Percentiles rank a stretch among this genome's conserved stretches.
Conservation (phyloP, 2,888 invertebrate species). For the Dryocosmus kuriphilus region DNA sequence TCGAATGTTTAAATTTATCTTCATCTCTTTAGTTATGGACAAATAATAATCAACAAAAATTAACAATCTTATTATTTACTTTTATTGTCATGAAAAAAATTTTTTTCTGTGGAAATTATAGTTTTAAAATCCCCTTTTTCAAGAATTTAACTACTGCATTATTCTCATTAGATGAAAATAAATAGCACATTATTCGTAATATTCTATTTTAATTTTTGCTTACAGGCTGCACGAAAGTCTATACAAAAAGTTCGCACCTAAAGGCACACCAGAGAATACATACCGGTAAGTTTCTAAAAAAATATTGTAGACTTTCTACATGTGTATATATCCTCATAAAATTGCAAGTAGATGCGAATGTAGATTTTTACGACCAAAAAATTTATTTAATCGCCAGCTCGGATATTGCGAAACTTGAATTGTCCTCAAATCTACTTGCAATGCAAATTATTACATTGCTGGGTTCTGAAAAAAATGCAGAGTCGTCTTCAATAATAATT, state of each 20-base stretch:
- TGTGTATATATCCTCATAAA: neutral
- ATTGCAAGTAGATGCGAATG: neutral
- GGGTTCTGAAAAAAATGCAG: neutral
- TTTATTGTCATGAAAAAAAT: too few species aligned
- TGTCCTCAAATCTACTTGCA: neutral
- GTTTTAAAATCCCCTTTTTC: too few species aligned
- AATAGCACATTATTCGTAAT: neutral
- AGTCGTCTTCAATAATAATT: slow-evolving; percentile 1
- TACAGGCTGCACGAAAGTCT: slow-evolving; percentile 97
- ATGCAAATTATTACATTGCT: neutral
- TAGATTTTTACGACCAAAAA: neutral
- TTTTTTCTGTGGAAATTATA: too few species aligned
- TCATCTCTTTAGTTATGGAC: too few species aligned
- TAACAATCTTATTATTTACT: too few species aligned
- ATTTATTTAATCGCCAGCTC: neutral
- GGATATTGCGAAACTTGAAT: neutral
- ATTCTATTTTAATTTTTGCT: slow-evolving; percentile 66
- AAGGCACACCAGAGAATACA: slow-evolving; percentile 99
- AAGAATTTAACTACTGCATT: too few species aligned
- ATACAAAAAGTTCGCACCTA: slow-evolving; percentile 98
- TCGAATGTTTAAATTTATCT: too few species aligned
- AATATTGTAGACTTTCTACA: neutral
- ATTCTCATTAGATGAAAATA: neutral
- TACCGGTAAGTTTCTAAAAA: slow-evolving; percentile 84
- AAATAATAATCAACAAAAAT: too few species aligned